Evolutionary conservation across 1,140 invertebrate genomes (phyloP).

Genomic region (Chymomyza costata): DNA sequence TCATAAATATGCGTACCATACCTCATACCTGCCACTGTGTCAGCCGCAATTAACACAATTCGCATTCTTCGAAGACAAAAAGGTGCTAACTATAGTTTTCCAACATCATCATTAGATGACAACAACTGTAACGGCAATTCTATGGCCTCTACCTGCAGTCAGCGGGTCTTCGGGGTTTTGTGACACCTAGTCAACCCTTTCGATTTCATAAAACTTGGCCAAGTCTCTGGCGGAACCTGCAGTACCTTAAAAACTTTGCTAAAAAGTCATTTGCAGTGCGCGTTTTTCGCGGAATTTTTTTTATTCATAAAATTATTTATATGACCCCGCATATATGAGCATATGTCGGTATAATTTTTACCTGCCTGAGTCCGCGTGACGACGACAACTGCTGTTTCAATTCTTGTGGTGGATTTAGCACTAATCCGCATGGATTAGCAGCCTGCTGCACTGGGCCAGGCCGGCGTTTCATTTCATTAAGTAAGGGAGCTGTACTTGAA

Average conservation of each 20-base stretch:
- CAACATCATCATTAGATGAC: slow-evolving; percentile 42
- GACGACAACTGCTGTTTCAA: slow-evolving; percentile 53
- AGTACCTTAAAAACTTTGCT: slow-evolving; percentile 26
- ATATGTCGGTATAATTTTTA: slow-evolving; percentile 14
- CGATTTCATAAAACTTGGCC: slow-evolving; percentile 18
- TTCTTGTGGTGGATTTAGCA: slow-evolving; percentile 67
- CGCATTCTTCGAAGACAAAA: slow-evolving; percentile 69
- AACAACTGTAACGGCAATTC: slow-evolving; percentile 10
- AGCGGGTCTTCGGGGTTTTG: slow-evolving; percentile 3
- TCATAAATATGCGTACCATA: slow-evolving; percentile 42
- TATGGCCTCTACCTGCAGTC: slow-evolving; percentile 1
- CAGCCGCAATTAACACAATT: too few relatives aligned
- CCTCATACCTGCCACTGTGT: slow-evolving; percentile 22
- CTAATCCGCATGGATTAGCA: slow-evolving; percentile 56
- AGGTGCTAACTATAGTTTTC: slow-evolving; percentile 59
- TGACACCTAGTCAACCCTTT: slow-evolving; percentile 33
- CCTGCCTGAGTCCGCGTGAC: slow-evolving; percentile 2
- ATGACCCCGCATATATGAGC: slow-evolving; percentile 30
- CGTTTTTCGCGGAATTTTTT: slow-evolving; percentile 34
- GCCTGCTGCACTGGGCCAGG: slow-evolving; percentile 17
- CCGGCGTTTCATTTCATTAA: slow-evolving; percentile 59
- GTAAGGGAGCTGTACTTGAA: slow-evolving; percentile 46
- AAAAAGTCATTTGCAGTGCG: slow-evolving; percentile 56
- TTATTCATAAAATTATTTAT: slow-evolving; percentile 40
- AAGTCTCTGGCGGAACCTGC: slow-evolving; percentile 17